Evolutionary conservation across 2,797 vertebrate species (phyloP), one percentile per base, ranked within the genome.

Genomic region (Dallia pectoralis): DNA sequence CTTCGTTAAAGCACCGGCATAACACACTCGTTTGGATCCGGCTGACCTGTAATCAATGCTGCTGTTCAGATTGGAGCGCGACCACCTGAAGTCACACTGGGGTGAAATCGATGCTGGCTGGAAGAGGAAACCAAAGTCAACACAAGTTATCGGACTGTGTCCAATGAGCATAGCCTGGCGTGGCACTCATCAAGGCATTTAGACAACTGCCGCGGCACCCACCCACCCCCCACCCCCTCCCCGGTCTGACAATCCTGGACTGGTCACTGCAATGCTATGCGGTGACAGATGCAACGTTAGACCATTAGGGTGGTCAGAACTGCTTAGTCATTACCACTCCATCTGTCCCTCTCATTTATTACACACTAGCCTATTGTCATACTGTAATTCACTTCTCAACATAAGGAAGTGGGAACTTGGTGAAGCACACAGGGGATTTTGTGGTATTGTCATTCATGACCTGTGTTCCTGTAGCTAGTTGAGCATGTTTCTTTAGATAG

Each of bases 71-170:
- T 73, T 81, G 70, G 79, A 68, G 70, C 69, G 4, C 25, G 65
- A 32, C 25, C 70, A 77, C 30, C 76, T 79, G 68, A 14, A 32
- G 79, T 88, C 84, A 82, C 79, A 81, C 72, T 51, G 67, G 69
- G 78, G 81, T 78, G 36, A 77, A 78, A 75, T 75, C 71, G 79
- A 75, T 61, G 73, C 73, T 69, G 69, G 27, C 12, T 53, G 61
- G 25, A 15, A 40, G 22, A 80, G 73, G 77, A 87, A 88, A 82
- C 81, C 76, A 77, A 87, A 75, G 74, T 74, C 77, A n/a, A n/a
- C n/a, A 40, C 4, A 49, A 14, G 69, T 71, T 79, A 74, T 68
- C 68, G 25, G 73, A 78, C 80, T 73, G 61, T 56, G 73, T 27
- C 64, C 65, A 72, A 73, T 72, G 72, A 69, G 73, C 73, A 76